Evolutionary conservation across 2,797 vertebrate species (phyloP).

Genomic region (Acomys russatus): DNA sequence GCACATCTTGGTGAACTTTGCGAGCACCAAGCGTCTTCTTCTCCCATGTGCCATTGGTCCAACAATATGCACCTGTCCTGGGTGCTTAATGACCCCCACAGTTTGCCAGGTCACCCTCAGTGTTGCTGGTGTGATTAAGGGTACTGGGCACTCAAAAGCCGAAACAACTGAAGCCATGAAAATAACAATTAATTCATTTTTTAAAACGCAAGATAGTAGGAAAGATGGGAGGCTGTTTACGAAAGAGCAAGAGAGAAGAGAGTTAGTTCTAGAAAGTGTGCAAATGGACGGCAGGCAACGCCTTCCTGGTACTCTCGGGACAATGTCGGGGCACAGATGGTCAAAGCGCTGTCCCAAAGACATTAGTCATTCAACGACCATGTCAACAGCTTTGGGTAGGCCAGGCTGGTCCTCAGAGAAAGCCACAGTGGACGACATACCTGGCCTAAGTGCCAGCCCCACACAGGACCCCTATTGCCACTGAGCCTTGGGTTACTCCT

Average conservation of each 20-base stretch:
- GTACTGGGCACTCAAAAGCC: slow-evolving; percentile 75
- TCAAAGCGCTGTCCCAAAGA: background rate
- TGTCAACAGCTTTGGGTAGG: background rate
- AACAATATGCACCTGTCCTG: background rate
- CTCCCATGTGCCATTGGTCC: background rate
- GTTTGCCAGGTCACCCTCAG: background rate
- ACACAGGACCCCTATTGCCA: no score
- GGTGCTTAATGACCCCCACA: no score
- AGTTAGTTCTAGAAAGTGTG: background rate
- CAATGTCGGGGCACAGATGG: fast-evolving
- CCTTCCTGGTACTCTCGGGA: background rate
- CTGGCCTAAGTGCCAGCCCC: background rate
- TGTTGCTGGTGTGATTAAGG: slow-evolving; percentile 83
- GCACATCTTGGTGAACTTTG: background rate
- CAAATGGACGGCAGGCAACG: fast-evolving
- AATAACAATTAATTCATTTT: slow-evolving; percentile 84
- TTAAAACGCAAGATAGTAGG: background rate
- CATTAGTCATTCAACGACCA: fast-evolving
- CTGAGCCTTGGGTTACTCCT: background rate
- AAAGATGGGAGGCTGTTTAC: slow-evolving; percentile 24
- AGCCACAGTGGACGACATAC: fast-evolving
- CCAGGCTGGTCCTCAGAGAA: background rate
- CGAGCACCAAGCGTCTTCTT: background rate
- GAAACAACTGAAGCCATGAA: slow-evolving; percentile 84
- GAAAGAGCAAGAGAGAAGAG: background rate